Percentiles rank a stretch among this genome's conserved stretches.
These are phyloP conservation scores for Nymphalis polychloros DNA, from an alignment of 2,888 invertebrate genomes.

Conservation along the genomic window DNA sequence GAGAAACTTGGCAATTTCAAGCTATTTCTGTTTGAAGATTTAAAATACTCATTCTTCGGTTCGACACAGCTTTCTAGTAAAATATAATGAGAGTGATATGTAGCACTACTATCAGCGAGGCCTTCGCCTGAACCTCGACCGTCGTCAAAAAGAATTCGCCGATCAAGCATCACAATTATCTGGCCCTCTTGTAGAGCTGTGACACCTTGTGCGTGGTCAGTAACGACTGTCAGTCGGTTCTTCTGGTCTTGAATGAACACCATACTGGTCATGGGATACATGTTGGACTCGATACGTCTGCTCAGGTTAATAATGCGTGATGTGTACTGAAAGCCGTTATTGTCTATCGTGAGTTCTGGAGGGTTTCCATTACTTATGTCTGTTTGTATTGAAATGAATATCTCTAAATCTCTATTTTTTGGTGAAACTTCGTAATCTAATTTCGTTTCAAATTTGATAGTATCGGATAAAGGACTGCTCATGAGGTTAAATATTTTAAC, in stretches of 20 bases:
- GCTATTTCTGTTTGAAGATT: slow-evolving; percentile 32
- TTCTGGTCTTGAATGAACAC: slow-evolving; percentile 90
- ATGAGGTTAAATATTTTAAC: slow-evolving; percentile 89
- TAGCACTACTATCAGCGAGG: slow-evolving; percentile 91
- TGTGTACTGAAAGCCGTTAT: slow-evolving; percentile 95
- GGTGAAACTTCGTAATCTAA: slow-evolving; percentile 92
- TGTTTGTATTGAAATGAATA: slow-evolving; percentile 93
- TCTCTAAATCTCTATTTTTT: slow-evolving; percentile 92
- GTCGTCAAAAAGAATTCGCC: slow-evolving; percentile 95
- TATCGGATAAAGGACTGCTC: slow-evolving; percentile 84
- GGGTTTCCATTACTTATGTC: slow-evolving; percentile 90
- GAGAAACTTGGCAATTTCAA: slow-evolving; percentile 60
- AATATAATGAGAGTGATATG: slow-evolving; percentile 68
- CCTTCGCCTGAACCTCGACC: slow-evolving; percentile 96
- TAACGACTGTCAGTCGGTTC: slow-evolving; percentile 87
- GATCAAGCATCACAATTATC: slow-evolving; percentile 95
- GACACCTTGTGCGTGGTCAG: slow-evolving; percentile 95
- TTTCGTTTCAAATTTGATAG: slow-evolving; percentile 89
- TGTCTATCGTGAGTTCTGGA: slow-evolving; percentile 92
- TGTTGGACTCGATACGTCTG: slow-evolving; percentile 94
- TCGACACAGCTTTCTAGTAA: slow-evolving; percentile 63
- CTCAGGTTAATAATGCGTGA: slow-evolving; percentile 87
- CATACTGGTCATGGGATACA: slow-evolving; percentile 95
- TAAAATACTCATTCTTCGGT: slow-evolving; percentile 28
- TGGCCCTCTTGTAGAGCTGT: slow-evolving; percentile 94